Evolutionary conservation across 2,797 vertebrate species (phyloP), one percentile per base, ranked within the genome.

Genomic region (Notolabrus celidotus): DNA sequence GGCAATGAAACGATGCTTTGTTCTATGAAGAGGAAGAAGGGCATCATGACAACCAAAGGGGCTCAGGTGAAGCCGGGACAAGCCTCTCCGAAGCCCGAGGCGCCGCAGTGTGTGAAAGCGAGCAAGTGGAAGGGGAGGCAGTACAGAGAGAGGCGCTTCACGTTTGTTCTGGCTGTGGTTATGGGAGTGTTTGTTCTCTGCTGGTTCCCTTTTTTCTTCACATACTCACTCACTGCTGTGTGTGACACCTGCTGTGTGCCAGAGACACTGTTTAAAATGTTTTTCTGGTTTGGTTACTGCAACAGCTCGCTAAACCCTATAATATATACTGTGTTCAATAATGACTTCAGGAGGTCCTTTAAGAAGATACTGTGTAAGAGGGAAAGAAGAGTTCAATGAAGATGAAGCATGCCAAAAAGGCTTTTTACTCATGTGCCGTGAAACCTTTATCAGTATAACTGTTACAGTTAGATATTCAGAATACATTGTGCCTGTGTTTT

Each of bases 171-270:
- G 79, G 95, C 97, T 0, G 96, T 98, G 73, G 97, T 98, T 65
- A 96, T 98, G 11, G 97, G 97, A 50, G 97, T 97, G 80, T 98
- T 98, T 87, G 96, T 98, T 74, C 90, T 97, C 67, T 98, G 97
- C 89, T 98, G 97, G 97, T 98, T 98, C 85, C 97, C 97, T 31
- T 98, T 98, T 90, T 98, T 98, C 86, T 98, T 98, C 86, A 97
- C 97, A 4, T 98, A 98, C 89, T 95, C 95, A 0, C 95, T 98
- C 69, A 94, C 1, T 0, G 95, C 96, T 0, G 72, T 97, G 68
- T 97, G 96, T 31, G 71, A 87, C 62, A 79, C 79, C 69, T 97
- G 96, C 91, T 79, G 72, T 0, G 94, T 97, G 82, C 96, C 96
- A 0, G 69, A 70, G 52, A 96, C 92, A 8, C 85, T 98, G 80